These are phyloP conservation scores for Athene cunicularia DNA, from an alignment of 2,113 vertebrate genomes.

Conservation along the genomic window DNA sequence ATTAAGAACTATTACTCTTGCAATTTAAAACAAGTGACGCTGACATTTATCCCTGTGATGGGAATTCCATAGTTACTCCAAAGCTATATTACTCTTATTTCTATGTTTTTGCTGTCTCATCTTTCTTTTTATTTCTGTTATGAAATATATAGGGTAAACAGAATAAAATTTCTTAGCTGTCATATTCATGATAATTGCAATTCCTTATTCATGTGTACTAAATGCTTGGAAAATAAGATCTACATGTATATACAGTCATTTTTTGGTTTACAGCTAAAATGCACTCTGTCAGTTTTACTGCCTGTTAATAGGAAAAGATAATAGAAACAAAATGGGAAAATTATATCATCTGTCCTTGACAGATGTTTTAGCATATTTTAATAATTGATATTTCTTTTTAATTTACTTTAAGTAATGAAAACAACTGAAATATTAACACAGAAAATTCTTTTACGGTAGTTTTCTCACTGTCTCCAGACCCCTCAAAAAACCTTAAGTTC, in stretches of 20 bases:
- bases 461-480: not conserved
- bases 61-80: not conserved
- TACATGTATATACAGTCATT: not conserved
- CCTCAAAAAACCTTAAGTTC: not conserved
- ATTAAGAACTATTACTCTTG: not conserved
- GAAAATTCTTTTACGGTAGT: not conserved
- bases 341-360: not conserved
- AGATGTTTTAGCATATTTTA: conserved; percentile 44
- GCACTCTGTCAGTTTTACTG: conserved; percentile 10
- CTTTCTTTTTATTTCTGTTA: not conserved
- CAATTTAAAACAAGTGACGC: not conserved
- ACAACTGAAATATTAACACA: not conserved
- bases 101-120: not conserved
- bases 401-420: conserved; percentile 18
- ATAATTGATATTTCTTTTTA: not conserved
- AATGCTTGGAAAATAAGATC: conserved; percentile 7
- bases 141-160: not conserved
- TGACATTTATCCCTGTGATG: not conserved
- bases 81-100: not conserved
- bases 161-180: not conserved
- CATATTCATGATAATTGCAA: not conserved
- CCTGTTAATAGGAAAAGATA: conserved; percentile 48
- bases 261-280: conserved; percentile 33
- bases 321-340: conserved; percentile 32
- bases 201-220: not conserved